Conservation (phyloP, 2,113 vertebrate genomes). For the Eulemur rufifrons region DNA sequence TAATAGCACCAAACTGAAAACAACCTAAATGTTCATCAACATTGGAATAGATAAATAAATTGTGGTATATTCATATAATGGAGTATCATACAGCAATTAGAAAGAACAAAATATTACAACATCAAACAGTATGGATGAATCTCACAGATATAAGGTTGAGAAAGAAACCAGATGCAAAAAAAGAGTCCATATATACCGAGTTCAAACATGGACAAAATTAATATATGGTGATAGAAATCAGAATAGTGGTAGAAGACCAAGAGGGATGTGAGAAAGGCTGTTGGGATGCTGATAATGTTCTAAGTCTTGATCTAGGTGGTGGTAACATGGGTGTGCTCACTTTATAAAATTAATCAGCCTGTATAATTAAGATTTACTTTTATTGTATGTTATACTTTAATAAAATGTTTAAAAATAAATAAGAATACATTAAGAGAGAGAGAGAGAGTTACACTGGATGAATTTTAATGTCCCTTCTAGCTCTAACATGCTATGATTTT, state of each 20-base stretch:
- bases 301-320: neutral
- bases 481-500: neutral
- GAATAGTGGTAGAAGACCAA: neutral
- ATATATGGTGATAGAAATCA: slow-evolving; percentile 8
- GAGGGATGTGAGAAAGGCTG: neutral
- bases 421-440: neutral
- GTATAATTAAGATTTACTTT: neutral
- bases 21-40: neutral
- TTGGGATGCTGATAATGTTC: neutral
- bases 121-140: neutral
- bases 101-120: neutral
- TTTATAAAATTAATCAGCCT: neutral
- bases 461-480: neutral
- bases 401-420: neutral
- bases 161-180: neutral
- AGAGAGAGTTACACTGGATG: neutral
- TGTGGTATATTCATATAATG: neutral
- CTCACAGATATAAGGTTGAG: neutral
- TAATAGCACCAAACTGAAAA: slow-evolving; percentile 3
- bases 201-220: neutral
- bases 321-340: neutral
- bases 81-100: neutral
- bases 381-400: slow-evolving; percentile 5
- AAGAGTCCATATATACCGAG: neutral
- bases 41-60: neutral